Percentiles rank a stretch among this genome's conserved stretches.
phyloP scores from a whole-genome alignment of 2,113 vertebrate species.

The Ameiurus melas region DNA sequence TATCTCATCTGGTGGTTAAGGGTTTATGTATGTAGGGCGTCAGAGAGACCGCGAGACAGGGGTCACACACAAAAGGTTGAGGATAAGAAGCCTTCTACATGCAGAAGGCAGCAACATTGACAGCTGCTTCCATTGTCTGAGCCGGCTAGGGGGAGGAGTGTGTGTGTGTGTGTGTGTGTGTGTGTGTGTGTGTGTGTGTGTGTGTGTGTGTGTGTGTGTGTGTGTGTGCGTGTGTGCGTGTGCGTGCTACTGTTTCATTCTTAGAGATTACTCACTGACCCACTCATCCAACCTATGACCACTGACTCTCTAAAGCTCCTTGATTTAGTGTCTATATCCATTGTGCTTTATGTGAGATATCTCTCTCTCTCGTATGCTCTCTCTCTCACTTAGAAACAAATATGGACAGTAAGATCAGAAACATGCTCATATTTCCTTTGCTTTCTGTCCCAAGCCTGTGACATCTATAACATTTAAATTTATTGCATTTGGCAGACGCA shows the following conservation, averaged over 20 bases:
- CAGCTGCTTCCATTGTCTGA: constrained; percentile 54
- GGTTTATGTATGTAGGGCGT: constrained; percentile 28
- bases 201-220: constrained; percentile 43
- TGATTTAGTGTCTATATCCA: constrained; percentile 38
- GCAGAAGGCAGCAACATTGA: constrained; percentile 40
- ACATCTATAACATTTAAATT: neutral
- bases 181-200: constrained; percentile 43
- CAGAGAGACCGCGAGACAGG: constrained; percentile 30
- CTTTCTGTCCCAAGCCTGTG: neutral
- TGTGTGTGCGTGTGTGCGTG: constrained; percentile 40
- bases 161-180: constrained; percentile 43
- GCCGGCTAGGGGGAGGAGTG: constrained; percentile 8
- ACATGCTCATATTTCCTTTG: neutral
- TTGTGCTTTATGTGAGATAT: constrained; percentile 30
- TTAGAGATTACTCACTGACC: constrained; percentile 48
- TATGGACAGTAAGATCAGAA: neutral
- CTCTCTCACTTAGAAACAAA: neutral
- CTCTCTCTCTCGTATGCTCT: neutral
- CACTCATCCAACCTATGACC: constrained; percentile 37
- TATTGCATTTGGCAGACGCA: no score
- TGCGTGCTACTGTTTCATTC: constrained; percentile 43
- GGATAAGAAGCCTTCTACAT: constrained; percentile 46
- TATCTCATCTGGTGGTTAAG: constrained; percentile 34
- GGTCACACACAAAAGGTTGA: constrained; percentile 43
- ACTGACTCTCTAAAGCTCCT: constrained; percentile 19